Base-by-base conservation (phyloP, 2,888 invertebrate species). In the Amiota minor region DNA sequence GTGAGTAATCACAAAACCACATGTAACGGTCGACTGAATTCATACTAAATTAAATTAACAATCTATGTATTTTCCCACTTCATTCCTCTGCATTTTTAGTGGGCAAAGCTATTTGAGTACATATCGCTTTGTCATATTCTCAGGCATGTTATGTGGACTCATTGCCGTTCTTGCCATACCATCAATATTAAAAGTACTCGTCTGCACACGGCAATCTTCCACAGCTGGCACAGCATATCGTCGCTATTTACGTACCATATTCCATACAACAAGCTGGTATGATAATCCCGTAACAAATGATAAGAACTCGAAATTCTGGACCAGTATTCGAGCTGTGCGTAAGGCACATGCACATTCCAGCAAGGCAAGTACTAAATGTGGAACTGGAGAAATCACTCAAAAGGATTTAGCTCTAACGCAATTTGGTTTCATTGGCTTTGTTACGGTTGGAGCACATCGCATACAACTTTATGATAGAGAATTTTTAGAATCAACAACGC, bases 371-470 rank as follows among this genome's bases (percentile, higher is more conserved):
- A 89, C 89, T 90, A 90, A 91, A 47, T 86, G 85, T 10, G 86
- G 90, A 12, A 89, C 89, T 0, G 92, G 92, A 0, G 90, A 91
- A 53, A 93, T 97, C 50, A 93, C 94, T 0, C 97, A 97, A 88
- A 92, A 94, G 78, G 97, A 97, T 86, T 93, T 98, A 92, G 94
- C 94, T 0, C 88, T 97, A 11, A 96, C 97, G 0, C 96, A 96
- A 89, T 96, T 95, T 86, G 97, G 96, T 3, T 97, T 97, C 87
- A 92, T 97, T 86, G 97, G 96, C 0, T 93, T 93, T 78, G 91
- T 93, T 0, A 87, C 95, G 0, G 85, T 95, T 8, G 92, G 92
- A 70, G 92, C 93, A 0, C 91, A 93, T 72, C 88, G 91, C 71
- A 91, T 96, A 65, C 95, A 95, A 0, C 90, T 97, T 14, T 88